Conservation (phyloP, 2,113 vertebrate species). For the human region DNA sequence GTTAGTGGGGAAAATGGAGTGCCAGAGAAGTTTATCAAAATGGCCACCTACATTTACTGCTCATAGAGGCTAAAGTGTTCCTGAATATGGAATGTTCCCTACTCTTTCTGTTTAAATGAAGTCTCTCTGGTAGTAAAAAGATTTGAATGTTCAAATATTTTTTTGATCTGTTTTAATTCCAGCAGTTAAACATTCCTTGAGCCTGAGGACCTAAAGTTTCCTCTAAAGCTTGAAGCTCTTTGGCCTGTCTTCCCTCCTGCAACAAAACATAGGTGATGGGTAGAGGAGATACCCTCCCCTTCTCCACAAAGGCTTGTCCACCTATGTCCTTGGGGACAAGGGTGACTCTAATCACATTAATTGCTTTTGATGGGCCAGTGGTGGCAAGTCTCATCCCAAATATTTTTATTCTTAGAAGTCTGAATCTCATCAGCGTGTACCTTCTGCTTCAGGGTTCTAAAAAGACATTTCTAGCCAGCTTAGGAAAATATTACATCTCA, state of each 20-base stretch:
- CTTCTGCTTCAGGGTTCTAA: slow-evolving; percentile 8
- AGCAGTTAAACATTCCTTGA: background rate
- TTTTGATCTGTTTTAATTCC: background rate
- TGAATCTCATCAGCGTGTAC: background rate
- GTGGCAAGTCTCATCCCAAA: background rate
- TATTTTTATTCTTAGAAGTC: slow-evolving; percentile 25
- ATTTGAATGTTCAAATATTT: background rate
- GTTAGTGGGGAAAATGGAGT: background rate
- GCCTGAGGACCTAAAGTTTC: background rate
- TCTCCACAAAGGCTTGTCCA: background rate
- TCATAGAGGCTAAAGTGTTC: background rate
- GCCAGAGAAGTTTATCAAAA: background rate
- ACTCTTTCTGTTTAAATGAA: background rate
- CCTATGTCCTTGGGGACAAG: background rate
- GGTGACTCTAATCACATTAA: background rate
- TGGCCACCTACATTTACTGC: background rate
- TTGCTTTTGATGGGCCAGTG: background rate
- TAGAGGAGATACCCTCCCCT: background rate
- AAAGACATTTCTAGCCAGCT: background rate
- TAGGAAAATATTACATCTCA: background rate
- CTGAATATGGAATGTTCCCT: background rate
- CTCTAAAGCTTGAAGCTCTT: background rate
- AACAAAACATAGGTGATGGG: background rate
- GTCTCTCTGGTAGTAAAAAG: background rate
- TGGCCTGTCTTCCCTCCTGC: background rate